phyloP scores from a whole-genome alignment of 2,113 vertebrate genomes.

The Cricetomys ansorgei region DNA sequence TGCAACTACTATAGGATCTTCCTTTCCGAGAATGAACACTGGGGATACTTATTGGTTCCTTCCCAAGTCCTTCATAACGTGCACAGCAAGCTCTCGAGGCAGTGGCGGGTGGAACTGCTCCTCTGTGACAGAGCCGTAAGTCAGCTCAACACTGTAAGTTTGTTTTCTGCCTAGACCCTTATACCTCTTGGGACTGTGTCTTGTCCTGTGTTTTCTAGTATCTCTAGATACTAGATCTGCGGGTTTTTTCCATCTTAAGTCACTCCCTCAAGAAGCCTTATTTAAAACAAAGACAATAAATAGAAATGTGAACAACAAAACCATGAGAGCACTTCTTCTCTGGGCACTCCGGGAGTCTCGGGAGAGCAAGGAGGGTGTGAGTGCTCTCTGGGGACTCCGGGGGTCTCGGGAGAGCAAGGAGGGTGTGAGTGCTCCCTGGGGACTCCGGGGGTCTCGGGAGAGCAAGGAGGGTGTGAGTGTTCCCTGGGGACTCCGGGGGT shows the following conservation, averaged over 20 bases:
- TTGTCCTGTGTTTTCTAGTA: not conserved
- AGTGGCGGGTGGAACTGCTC: not conserved
- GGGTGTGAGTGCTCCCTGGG: no score
- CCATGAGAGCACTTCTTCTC: not conserved
- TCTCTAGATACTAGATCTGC: not conserved
- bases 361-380: no score
- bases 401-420: no score
- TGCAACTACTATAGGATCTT: not conserved
- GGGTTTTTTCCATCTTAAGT: not conserved
- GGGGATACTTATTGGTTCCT: not conserved
- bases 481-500: no score
- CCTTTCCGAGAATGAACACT: not conserved
- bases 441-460: no score
- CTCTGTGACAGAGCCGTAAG: not conserved
- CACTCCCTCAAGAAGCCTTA: not conserved
- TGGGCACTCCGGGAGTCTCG: no score
- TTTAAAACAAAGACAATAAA: conserved; percentile 25
- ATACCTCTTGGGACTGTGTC: not conserved
- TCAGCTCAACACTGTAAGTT: not conserved
- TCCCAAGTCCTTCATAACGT: not conserved
- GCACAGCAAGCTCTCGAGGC: not conserved
- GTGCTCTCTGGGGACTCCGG: no score
- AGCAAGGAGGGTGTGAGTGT: no score
- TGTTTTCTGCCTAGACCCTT: not conserved
- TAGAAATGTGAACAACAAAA: not conserved